Evolutionary conservation across 2,888 invertebrate genomes (phyloP), one percentile per base, ranked within the genome.

Genomic region (Caenorhabditis sp.): DNA sequence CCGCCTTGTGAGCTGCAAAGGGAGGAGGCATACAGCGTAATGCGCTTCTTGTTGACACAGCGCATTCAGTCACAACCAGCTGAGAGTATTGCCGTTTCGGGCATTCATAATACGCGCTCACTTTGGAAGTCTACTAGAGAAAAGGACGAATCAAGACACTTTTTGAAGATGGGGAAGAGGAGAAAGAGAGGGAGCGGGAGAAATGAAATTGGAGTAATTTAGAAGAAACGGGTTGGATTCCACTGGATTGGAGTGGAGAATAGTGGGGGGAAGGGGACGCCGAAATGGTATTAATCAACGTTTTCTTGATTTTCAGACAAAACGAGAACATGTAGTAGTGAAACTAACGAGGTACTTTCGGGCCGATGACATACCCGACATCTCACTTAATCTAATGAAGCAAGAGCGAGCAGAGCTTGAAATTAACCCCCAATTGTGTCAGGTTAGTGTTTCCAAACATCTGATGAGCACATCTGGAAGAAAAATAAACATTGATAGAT

Each of bases 331-430:
- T 51, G 90, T 94, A 82, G 92, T 93, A 88, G 93, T 93, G 72
- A 92, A 92, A 80, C 93, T 94, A 74, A 93, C 93, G 88, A 93
- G 94, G 92, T 94, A 93, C 89, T 94, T 93, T 89, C 91, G 94
- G 50, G 93, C 93, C 35, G 93, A 92, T 71, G 94, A 94, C 89
- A 93, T 94, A 47, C 94, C 94, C n/a, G 93, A 93, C 78, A 69
- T 89, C 47, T 87, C 87, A 11, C 78, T 86, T 24, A 85, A 81
- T 24, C 70, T 90, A 55, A 87, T 90, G 65, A 80, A 82, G 58
- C 87, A 87, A 58, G 86, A 85, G 50, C 55, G 84, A 44, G 84
- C 70, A n/a, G 78, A 83, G 51, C 61, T 84, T 58, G 74, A 83
- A 28, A 80, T 83, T 44, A 60, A 71, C 32, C 78, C 71, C 15